Base-by-base conservation (phyloP, 2,888 invertebrate genomes). In the Quadroppia sp. region DNA sequence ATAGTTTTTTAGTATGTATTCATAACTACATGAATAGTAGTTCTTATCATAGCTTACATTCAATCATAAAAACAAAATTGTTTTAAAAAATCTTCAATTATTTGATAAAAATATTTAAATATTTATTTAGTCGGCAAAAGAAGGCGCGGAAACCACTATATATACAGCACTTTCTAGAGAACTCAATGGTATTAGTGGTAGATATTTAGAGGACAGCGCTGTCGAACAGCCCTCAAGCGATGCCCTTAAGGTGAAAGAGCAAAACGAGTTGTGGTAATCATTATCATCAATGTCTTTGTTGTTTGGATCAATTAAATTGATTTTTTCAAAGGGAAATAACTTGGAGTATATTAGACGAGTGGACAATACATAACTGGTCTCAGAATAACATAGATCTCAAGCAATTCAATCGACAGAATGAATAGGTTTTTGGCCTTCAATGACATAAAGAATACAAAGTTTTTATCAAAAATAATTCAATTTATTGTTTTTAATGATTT, bases 61-160 rank as follows among this genome's bases (percentile, higher is more conserved):
- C 15, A n/a, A 30, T 32, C 15, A 59, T 59, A 28, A 3, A 25
- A 56, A 28, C 28, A 2, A 9, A 15, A 25, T 56, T 25, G 1
- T 9, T 28, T 28, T 56, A n/a, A n/a, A n/a, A n/a, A n/a, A n/a
- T n/a, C n/a, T n/a, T n/a, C n/a, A n/a, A n/a, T n/a, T 32, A n/a
- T 17, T 59, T 32, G 17, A 6, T 1, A 2, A n/a, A 30, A n/a
- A n/a, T n/a, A n/a, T n/a, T n/a, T n/a, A n/a, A n/a, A n/a, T n/a
- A n/a, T n/a, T n/a, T n/a, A n/a, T n/a, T n/a, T 81, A 89, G 88
- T 89, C 87, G 0, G 89, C 92, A 7, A 87, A 87, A 75, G 87
- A 90, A 81, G 95, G 95, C 25, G 90, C 94, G 0, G 86, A 87
- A 75, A 87, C 92, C 0, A 86, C 92, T 69, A 86, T 91, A 9